A percentile compares a stretch with the other conserved stretches of the same genome.
Conservation (phyloP, 2,888 invertebrate genomes). For the Philopedon plagiatum region DNA sequence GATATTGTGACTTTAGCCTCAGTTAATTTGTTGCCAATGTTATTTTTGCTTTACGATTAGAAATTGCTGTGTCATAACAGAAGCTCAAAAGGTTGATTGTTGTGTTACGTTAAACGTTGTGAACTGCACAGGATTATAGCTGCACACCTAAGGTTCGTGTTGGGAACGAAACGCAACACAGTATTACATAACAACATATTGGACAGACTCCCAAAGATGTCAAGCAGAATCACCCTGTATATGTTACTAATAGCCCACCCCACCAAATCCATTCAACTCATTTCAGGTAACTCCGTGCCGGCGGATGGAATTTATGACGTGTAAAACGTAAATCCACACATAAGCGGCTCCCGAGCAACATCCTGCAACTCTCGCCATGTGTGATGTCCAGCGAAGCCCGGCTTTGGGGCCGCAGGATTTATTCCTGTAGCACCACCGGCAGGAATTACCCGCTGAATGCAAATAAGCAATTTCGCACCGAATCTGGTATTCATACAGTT, state of each 20-base stretch:
- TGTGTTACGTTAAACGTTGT: too few relatives aligned
- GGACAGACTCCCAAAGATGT: too few relatives aligned
- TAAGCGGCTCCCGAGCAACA: constrained; percentile 42
- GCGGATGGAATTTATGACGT: constrained; percentile 36
- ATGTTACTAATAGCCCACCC: constrained; percentile 13
- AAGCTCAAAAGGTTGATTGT: too few relatives aligned
- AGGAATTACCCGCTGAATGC: constrained; percentile 57
- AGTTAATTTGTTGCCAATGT: not conserved
- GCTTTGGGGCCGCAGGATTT: constrained; percentile 42
- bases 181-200: too few relatives aligned
- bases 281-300: constrained; percentile 3
- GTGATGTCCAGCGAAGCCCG: constrained; percentile 29
- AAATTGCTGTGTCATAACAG: too few relatives aligned
- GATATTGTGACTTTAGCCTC: constrained; percentile 5
- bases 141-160: too few relatives aligned
- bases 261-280: constrained; percentile 31
- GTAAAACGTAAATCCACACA: constrained; percentile 45
- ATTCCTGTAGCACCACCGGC: constrained; percentile 41
- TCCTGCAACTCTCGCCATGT: constrained; percentile 36
- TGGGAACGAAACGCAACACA: too few relatives aligned
- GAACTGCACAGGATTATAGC: too few relatives aligned
- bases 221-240: not conserved
- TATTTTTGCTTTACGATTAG: too few relatives aligned
- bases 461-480: constrained; percentile 68
- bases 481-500: constrained; percentile 70